Evolutionary conservation across 2,113 vertebrate species (phyloP), one percentile per base, ranked within the genome.

Genomic region (Megaceryle maxima): DNA sequence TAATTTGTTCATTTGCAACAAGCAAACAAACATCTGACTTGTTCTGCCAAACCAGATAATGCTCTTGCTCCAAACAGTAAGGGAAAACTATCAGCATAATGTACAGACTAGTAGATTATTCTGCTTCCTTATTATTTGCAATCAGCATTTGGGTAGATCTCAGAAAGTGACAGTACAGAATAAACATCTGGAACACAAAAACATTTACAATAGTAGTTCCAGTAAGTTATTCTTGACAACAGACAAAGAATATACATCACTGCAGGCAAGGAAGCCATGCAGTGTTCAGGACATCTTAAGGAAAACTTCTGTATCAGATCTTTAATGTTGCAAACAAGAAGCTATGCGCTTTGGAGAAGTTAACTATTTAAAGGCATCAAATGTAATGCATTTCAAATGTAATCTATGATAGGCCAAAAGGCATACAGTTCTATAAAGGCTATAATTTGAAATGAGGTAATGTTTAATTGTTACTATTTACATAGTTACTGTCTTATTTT

Each of bases 381-480:
- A 56, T 41, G 43, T 62, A 74, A 77, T 10, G 28, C 28, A 91
- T 84, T 83, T 86, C 68, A 80, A 80, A 53, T 67, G 16, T 73
- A 55, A 79, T 63, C 74, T 82, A 7, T 37, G 56, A 75, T 31
- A 91, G 48, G 66, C 55, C 66, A 84, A 91, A 87, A 75, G 22
- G 10, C 56, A 88, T 13, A n/a, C 5, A 55, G 44, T 72, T 94
- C 70, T 84, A 75, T 37, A 68, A 87, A 87, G 31, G 28, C 66
- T 79, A 33, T 46, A 68, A 76, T 87, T 62, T 87, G 66, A 87
- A 92, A 64, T 35, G 5, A 94, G 39, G 46, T 63, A 70, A 62
- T 76, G 24, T 69, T 90, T 90, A 85, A 93, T 78, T 93, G 70
- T 76, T 43, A 62, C 44, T 87, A 57, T 92, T 95, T 93, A 88